These are phyloP conservation scores for Trichopria drosophilae DNA, from an alignment of 2,888 invertebrate genomes.

Conservation along the genomic window DNA sequence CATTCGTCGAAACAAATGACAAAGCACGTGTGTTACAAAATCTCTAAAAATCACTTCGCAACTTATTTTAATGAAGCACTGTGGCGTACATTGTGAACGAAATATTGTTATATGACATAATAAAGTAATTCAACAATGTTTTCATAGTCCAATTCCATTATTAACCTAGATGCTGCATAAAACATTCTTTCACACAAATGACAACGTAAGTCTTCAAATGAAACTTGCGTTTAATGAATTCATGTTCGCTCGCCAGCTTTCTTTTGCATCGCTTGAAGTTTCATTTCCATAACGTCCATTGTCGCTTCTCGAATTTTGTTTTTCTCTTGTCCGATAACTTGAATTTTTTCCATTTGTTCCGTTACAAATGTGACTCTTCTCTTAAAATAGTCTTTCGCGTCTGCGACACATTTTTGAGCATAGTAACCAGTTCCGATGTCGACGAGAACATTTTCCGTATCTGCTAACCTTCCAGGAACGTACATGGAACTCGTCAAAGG, in stretches of 20 bases:
- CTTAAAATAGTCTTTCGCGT: constrained; percentile 90
- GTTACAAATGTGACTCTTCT: constrained; percentile 88
- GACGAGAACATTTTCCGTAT: constrained; percentile 85
- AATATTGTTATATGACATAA: too few relatives aligned
- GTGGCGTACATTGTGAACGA: too few relatives aligned
- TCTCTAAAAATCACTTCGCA: too few relatives aligned
- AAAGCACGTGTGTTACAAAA: too few relatives aligned
- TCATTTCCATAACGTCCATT: constrained; percentile 76
- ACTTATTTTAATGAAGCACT: too few relatives aligned
- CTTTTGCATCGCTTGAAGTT: constrained; percentile 63
- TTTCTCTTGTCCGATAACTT: constrained; percentile 80
- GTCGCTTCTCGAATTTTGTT: constrained; percentile 78
- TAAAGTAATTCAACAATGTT: too few relatives aligned
- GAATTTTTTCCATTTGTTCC: constrained; percentile 94
- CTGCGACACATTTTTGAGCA: constrained; percentile 83
- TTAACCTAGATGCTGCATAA: too few relatives aligned
- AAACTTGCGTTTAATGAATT: too few relatives aligned
- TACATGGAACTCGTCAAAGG: constrained; percentile 98
- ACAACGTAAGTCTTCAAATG: too few relatives aligned
- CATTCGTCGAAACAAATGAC: too few relatives aligned
- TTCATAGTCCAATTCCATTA: too few relatives aligned
- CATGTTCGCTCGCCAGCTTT: constrained; percentile 38
- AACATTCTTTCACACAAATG: too few relatives aligned
- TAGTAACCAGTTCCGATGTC: constrained; percentile 98
- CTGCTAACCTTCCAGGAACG: constrained; percentile 85